Evolutionary conservation across 1,140 invertebrate genomes (phyloP).

Genomic region (Neodiprion pinetum): DNA sequence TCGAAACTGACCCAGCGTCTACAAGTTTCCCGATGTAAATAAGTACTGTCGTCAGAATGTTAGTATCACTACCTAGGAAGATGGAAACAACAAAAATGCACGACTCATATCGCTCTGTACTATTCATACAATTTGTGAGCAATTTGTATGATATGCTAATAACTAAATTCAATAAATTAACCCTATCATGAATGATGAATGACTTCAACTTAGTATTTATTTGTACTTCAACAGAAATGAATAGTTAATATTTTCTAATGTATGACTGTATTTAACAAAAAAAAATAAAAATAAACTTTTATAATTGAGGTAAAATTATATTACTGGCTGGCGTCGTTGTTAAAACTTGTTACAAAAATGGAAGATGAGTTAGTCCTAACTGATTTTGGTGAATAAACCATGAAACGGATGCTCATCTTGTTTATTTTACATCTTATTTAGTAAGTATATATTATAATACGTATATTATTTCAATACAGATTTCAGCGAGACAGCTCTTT

Average conservation of each 20-base stretch:
- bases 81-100: not conserved
- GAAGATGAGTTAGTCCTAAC: not conserved
- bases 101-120: not conserved
- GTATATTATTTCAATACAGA: not conserved
- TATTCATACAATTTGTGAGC: not conserved
- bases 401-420: not conserved
- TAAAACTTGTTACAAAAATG: not conserved
- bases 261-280: too few relatives aligned
- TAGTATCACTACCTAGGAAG: not conserved
- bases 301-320: too few relatives aligned
- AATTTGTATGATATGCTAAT: not conserved
- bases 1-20: not conserved
- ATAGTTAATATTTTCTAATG: too few relatives aligned
- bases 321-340: not conserved
- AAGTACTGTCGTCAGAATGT: slow-evolving; percentile 27
- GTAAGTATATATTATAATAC: not conserved
- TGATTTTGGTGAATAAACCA: not conserved
- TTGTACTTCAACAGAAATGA: not conserved
- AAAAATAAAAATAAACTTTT: too few relatives aligned
- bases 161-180: not conserved
- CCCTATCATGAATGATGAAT: not conserved
- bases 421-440: not conserved
- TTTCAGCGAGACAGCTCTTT: too few relatives aligned
- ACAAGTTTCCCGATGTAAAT: not conserved
- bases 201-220: not conserved